Evolutionary conservation across 2,797 vertebrate species (phyloP), one percentile per base, ranked within the genome.

Genomic region (Vultur gryphus): DNA sequence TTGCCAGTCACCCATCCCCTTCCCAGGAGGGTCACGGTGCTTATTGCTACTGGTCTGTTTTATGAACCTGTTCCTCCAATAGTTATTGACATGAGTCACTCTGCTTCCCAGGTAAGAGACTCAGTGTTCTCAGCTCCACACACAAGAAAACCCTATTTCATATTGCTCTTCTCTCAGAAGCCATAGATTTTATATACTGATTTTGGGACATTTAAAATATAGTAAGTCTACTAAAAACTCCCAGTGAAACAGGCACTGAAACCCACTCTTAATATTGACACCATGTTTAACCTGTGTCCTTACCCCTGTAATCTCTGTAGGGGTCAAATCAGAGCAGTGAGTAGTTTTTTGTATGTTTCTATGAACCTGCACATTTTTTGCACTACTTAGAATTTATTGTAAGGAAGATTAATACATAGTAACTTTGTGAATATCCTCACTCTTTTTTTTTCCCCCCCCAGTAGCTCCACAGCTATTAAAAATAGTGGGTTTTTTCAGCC

Each of bases 31-130:
- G 23, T 51, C 17, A 10, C 0, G 0, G 12, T 9, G 58, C 61
- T 58, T 29, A 16, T 3, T 19, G 76, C 54, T 21, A 2, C 33
- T 1, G 5, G 2, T 31, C 35, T 37, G 55, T 2, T 20, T 15
- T 5, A 2, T 8, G 64, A 55, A 29, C 12, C 24, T 7, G 17
- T 28, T 86, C 59, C 37, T 76, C 54, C 6, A 3, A 1, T 4
- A 24, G 19, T 15, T 43, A 28, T 3, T 33, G 67, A 26, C 0
- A 0, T 23, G 35, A 20, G 59, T 25, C 1, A 0, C 65, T 48
- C 64, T 44, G 70, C 43, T 19, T 8, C 58, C 28, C 35, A 31
- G 66, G 43, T 37, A 8, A 20, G 39, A 48, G 35, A 9, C 7
- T 8, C 23, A 2, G 7, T 6, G 16, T 3, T 54, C 58, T 26